Conservation (phyloP, 2,888 invertebrate species). For the Aporophyla nigra region DNA sequence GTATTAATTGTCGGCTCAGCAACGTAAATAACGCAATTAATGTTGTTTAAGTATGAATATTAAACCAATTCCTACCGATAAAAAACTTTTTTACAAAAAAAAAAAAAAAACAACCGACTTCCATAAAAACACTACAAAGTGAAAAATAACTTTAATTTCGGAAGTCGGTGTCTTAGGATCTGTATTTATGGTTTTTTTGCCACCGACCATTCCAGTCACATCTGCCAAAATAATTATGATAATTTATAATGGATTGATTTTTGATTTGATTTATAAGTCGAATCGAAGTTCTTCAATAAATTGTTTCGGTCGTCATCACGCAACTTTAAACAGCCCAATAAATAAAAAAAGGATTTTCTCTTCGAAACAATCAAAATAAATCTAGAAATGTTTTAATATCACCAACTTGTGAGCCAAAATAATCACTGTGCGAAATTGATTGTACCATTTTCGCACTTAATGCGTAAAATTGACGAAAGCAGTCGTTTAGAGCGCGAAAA, state of each 20-base stretch:
- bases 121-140: too few species aligned
- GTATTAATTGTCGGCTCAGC: too few species aligned
- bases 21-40: too few species aligned
- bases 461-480: conserved; percentile 85
- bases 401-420: conserved; percentile 80
- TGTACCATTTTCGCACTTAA: conserved; percentile 79
- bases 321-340: conserved; percentile 65
- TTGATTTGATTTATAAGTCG: too few species aligned
- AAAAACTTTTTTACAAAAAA: too few species aligned
- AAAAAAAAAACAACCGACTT: too few species aligned
- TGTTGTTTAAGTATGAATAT: too few species aligned
- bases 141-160: too few species aligned
- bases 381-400: conserved; percentile 73
- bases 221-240: neutral
- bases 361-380: conserved; percentile 79
- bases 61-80: too few species aligned
- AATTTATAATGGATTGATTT: conserved; percentile 31
- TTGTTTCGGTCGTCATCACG: conserved; percentile 42
- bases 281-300: conserved; percentile 36
- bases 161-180: too few species aligned
- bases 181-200: too few species aligned
- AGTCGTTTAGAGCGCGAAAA: conserved; percentile 80
- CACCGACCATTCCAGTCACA: too few species aligned
- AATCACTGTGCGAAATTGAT: conserved; percentile 84
- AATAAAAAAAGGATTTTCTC: conserved; percentile 70